Evolutionary conservation across 2,113 vertebrate genomes (phyloP).

Genomic region (human): DNA sequence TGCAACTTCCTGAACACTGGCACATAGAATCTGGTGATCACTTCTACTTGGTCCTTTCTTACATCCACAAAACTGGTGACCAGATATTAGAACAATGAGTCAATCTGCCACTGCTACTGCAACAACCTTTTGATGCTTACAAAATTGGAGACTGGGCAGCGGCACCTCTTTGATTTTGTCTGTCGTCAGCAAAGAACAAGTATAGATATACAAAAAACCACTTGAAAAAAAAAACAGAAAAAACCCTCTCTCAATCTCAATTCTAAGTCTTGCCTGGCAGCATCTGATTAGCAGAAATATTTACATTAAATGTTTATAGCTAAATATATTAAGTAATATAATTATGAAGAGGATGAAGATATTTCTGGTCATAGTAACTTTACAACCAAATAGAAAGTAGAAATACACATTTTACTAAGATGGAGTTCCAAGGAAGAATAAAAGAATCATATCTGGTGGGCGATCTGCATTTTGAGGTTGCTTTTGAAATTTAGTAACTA

Average conservation of each 20-base stretch:
- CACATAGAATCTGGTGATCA: background rate
- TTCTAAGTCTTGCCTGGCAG: background rate
- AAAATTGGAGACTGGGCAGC: background rate
- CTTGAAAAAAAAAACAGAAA: background rate
- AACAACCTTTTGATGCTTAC: background rate
- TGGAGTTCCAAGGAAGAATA: background rate
- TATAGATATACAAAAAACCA: background rate
- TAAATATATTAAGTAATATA: background rate
- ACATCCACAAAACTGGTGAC: background rate
- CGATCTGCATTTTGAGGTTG: background rate
- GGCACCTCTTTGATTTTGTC: background rate
- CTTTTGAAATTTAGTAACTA: background rate
- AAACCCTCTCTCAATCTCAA: background rate
- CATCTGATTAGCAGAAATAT: background rate
- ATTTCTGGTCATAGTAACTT: background rate
- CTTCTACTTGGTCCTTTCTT: too few species aligned
- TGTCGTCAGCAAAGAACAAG: background rate
- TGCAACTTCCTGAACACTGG: background rate
- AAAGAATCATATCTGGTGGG: background rate
- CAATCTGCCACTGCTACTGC: background rate
- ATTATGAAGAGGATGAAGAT: background rate
- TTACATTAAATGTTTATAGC: background rate
- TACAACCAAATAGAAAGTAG: background rate
- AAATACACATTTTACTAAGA: background rate
- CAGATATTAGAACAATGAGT: background rate